Conservation (phyloP, 2,113 vertebrate species). For the Mesocricetus auratus region DNA sequence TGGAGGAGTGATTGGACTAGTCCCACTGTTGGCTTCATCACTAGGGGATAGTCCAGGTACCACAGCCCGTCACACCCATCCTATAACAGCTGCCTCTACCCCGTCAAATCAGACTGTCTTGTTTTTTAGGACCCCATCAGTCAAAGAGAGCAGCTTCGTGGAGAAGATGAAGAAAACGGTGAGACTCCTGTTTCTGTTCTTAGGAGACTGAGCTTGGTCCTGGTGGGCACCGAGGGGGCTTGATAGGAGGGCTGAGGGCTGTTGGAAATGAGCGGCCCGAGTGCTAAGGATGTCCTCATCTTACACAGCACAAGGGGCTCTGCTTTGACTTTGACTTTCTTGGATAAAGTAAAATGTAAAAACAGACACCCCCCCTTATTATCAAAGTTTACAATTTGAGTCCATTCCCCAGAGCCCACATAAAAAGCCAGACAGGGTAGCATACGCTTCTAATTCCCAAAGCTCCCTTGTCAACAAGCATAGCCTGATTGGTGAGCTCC, state of each 20-base stretch:
- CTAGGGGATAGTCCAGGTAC: not conserved
- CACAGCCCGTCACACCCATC: no score
- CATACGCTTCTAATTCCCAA: not conserved
- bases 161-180: slow-evolving; percentile 99
- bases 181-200: slow-evolving; percentile 77
- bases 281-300: not conserved
- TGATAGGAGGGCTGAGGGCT: not conserved
- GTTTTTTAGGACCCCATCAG: slow-evolving; percentile 87
- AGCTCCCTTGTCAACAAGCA: not conserved
- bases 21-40: not conserved
- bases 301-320: not conserved
- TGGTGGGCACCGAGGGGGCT: not conserved
- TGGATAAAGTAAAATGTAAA: not conserved
- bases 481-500: not conserved
- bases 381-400: not conserved
- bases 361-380: not conserved
- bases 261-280: not conserved
- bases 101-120: not conserved
- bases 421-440: not conserved
- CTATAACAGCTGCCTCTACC: no score
- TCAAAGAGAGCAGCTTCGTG: slow-evolving; percentile 95
- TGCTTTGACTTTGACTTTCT: not conserved
- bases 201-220: not conserved
- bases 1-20: not conserved
- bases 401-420: not conserved